A percentile compares a stretch with the other conserved stretches of the same genome.
These are phyloP conservation scores for Eudyptes chrysolophus DNA, from an alignment of 2,113 vertebrate species.

Conservation along the genomic window DNA sequence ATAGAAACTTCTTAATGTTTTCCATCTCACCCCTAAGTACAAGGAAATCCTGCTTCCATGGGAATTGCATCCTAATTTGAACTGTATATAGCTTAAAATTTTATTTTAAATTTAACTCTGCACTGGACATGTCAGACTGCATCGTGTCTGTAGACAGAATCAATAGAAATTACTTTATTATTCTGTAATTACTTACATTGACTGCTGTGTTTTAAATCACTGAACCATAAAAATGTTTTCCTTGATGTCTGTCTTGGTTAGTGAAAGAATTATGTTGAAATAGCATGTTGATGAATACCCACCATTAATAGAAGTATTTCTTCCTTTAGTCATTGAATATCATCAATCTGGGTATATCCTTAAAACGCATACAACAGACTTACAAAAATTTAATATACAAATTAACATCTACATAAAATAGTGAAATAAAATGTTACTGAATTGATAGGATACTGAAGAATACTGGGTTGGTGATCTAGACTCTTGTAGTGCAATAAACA, in stretches of 20 bases:
- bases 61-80: neutral
- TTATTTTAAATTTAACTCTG: conserved; percentile 11
- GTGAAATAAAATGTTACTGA: neutral
- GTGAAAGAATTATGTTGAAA: conserved; percentile 27
- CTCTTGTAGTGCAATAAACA: neutral
- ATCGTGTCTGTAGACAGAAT: conserved; percentile 49
- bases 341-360: neutral
- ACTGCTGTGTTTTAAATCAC: conserved; percentile 61
- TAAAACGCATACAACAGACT: neutral
- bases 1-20: neutral
- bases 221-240: conserved; percentile 46
- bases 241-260: conserved; percentile 16
- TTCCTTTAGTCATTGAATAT: neutral
- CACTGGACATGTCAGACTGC: neutral
- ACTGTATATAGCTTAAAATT: neutral
- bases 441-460: neutral
- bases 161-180: conserved; percentile 62
- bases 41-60: neutral
- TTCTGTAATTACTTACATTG: conserved; percentile 63
- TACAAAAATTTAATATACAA: neutral
- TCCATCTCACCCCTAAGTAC: neutral
- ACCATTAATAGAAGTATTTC: neutral
- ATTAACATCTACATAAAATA: neutral
- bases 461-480: neutral
- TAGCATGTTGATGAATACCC: neutral